phyloP scores from a whole-genome alignment of 2,113 vertebrate species.

The Amphilophus citrinellus region DNA sequence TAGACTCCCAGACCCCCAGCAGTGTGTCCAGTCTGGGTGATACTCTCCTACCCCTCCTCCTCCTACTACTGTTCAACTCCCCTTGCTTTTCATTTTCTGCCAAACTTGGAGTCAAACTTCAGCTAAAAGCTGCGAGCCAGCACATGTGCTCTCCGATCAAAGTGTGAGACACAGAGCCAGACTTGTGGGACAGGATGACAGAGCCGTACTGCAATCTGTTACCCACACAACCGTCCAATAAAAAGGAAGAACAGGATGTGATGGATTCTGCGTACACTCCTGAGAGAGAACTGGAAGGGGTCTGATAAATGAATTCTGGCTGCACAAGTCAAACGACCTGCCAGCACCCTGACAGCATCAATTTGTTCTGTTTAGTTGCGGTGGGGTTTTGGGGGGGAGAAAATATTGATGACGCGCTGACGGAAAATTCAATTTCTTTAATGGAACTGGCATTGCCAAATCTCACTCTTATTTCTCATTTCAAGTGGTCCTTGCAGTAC shows the following conservation, averaged over 20 bases:
- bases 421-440: conserved; percentile 56
- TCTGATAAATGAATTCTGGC: conserved; percentile 58
- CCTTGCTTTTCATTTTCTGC: neutral
- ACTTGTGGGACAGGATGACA: conserved; percentile 18
- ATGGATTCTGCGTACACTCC: conserved; percentile 37
- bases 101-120: conserved; percentile 7
- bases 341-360: conserved; percentile 60
- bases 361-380: conserved; percentile 57
- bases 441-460: conserved; percentile 39
- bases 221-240: conserved; percentile 33
- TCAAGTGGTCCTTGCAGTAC: neutral
- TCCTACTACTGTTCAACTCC: neutral
- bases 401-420: conserved; percentile 17
- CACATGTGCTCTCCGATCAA: conserved; percentile 4
- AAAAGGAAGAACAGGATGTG: conserved; percentile 34
- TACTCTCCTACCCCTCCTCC: neutral
- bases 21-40: neutral
- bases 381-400: conserved; percentile 5
- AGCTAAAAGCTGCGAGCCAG: conserved; percentile 13
- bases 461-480: conserved; percentile 44
- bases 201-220: conserved; percentile 47
- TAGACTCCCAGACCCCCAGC: conserved; percentile 21
- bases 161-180: conserved; percentile 37
- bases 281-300: conserved; percentile 28
- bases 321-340: conserved; percentile 58